Percentiles rank a stretch among this genome's conserved stretches.
Conservation (phyloP, 2,797 vertebrate species). For the Columba guinea region DNA sequence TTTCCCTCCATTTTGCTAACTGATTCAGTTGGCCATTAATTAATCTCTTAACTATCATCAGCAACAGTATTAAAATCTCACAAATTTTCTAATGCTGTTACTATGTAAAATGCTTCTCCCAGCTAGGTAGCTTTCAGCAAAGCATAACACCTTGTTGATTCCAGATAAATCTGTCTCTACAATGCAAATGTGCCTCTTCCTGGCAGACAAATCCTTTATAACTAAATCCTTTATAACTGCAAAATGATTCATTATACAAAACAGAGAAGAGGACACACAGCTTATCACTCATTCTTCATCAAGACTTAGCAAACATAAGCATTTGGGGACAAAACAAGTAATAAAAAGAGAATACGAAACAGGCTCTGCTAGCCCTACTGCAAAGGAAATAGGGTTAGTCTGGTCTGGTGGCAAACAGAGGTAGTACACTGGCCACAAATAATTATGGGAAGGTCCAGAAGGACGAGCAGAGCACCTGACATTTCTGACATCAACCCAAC, state of each 20-base stretch:
- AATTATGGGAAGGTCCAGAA: background rate
- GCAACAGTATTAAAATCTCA: background rate
- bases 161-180: slow-evolving; percentile 35
- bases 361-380: background rate
- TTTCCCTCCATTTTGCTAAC: background rate
- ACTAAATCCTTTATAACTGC: background rate
- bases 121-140: slow-evolving; percentile 2
- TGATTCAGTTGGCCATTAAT: background rate
- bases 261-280: background rate
- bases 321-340: background rate
- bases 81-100: background rate
- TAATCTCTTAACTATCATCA: background rate
- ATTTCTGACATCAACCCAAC: background rate
- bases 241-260: background rate
- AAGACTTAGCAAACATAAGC: background rate
- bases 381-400: background rate
- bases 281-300: background rate
- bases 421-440: background rate
- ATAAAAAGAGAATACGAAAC: background rate
- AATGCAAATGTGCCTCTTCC: background rate
- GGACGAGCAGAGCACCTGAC: background rate
- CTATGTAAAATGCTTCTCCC: slow-evolving; percentile 1
- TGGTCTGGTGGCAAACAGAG: background rate
- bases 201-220: slow-evolving; percentile 1
- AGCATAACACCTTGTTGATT: slow-evolving; percentile 1